Evolutionary conservation across 1,140 invertebrate genomes (phyloP), one percentile per base, ranked within the genome.

Genomic region (Drosophila nigrodunni): DNA sequence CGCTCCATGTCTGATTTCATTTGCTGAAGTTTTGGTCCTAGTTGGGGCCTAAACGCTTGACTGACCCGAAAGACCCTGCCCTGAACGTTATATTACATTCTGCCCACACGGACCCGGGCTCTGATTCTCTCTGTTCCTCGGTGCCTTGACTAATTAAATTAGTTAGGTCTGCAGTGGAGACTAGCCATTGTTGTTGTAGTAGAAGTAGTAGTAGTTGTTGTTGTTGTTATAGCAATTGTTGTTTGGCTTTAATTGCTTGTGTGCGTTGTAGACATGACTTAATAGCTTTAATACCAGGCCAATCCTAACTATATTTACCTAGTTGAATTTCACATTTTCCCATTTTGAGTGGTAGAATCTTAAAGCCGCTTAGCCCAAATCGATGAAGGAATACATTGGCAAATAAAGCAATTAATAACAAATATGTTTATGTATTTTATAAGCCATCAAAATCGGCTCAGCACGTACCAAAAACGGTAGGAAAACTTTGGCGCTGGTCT

Each of bases 361-460:
- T 43, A 50, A 70, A 74, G 66, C 73, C 30, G 73, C 73, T 71
- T 65, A 59, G 60, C 34, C 54, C 52, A 65, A 75, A 75, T 75
- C 73, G 54, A 75, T 75, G 52, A 58, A 64, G 57, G 44, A 64
- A 44, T 77, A 44, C 37, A 37, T 39, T 47, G 59, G 68, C 71
- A 67, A 86, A 87, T 82, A 41, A 74, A 74, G 83, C 72, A 82
- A 88, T 87, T 88, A 88, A 88, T 83, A 75, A 72, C 15, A 64
- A 86, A 86, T 86, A 78, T 75, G 76, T 66, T 78, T 78, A 75
- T 71, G 66, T 73, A 78, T 78, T 75, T 71, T 70, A 74, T 78
- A 75, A 75, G 67, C 73, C 67, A 75, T 75, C 67, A 75, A 65
- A 71, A 55, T 18, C 37, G 60, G 67, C 59, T 68, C 64, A 57